Conservation (phyloP, 1,140 invertebrate genomes). For the Asobara japonica region DNA sequence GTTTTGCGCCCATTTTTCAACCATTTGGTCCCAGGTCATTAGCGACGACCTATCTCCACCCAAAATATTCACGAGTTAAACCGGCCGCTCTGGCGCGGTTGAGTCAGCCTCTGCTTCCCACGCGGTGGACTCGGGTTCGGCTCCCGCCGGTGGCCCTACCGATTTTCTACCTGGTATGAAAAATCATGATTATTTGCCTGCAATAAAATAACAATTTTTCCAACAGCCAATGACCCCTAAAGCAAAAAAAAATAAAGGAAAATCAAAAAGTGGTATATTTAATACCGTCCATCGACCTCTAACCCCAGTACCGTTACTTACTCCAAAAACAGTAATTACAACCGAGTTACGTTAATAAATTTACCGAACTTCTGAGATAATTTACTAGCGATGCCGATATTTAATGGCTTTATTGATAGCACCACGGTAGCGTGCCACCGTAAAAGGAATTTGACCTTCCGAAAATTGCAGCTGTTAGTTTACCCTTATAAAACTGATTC, state of each 20-base stretch:
- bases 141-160: no score
- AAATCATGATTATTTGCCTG: no score
- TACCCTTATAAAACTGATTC: conserved; percentile 9
- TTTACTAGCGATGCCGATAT: background rate
- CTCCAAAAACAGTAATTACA: background rate
- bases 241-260: no score
- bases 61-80: background rate
- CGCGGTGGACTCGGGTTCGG: no score
- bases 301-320: background rate
- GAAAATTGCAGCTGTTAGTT: conserved; percentile 10
- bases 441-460: conserved; percentile 19
- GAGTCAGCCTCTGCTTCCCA: no score
- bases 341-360: background rate
- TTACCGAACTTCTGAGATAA: background rate
- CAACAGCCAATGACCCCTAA: no score
- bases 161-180: no score
- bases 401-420: conserved; percentile 25
- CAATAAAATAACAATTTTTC: no score
- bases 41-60: background rate
- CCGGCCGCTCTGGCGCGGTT: no score
- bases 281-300: no score
- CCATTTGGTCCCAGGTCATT: background rate
- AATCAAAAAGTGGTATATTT: no score
- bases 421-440: background rate
- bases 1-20: no score